Conservation (phyloP, 2,113 vertebrate species). For the Sminthopsis crassicaudata region DNA sequence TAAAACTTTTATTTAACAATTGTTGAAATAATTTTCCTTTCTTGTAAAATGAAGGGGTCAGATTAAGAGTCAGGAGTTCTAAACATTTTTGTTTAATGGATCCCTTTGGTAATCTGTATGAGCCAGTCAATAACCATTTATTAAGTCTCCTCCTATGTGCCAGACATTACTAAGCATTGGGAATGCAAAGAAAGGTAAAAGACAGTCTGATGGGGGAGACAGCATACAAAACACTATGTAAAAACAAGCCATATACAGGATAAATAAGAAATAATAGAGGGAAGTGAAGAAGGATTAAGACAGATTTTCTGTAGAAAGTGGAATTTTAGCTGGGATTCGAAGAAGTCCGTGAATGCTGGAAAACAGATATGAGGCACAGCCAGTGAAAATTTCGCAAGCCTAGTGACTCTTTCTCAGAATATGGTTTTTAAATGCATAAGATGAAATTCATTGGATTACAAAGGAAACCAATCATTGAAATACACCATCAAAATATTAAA, state of each 20-base stretch:
- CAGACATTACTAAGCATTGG: background rate
- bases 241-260: background rate
- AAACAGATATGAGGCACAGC: too few relatives aligned
- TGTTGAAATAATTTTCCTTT: background rate
- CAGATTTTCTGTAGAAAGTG: background rate
- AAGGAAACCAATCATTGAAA: background rate
- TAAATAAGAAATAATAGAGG: background rate
- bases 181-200: background rate
- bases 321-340: background rate
- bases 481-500: background rate
- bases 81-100: background rate
- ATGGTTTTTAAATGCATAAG: background rate
- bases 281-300: background rate
- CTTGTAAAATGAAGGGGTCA: background rate
- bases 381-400: background rate
- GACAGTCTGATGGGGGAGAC: background rate
- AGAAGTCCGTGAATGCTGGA: background rate
- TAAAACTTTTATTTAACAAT: background rate
- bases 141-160: background rate
- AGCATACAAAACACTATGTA: background rate
- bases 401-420: background rate
- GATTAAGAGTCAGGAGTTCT: background rate
- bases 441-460: background rate
- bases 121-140: background rate
- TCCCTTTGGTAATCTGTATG: background rate